A percentile compares a stretch with the other conserved stretches of the same genome.
phyloP scores from a whole-genome alignment of 2,113 vertebrate genomes.

The Limanda limanda region DNA sequence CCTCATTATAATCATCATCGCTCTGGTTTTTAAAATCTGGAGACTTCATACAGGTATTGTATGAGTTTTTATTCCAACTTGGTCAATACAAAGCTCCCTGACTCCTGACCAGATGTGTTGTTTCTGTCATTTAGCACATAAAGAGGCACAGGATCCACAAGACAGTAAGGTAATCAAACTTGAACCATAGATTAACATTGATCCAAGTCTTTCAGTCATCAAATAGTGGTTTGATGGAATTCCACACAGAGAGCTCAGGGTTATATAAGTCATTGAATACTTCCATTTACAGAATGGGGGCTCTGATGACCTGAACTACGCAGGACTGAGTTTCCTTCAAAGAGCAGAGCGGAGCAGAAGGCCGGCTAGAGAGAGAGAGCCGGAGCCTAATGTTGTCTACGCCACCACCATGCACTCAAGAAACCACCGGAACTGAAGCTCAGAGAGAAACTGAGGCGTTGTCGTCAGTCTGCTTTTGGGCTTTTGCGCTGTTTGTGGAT shows the following conservation, averaged over 20 bases:
- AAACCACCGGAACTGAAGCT: neutral
- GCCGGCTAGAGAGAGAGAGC: neutral
- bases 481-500: no score
- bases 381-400: neutral
- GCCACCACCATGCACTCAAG: constrained; percentile 6
- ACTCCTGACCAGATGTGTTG: neutral
- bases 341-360: neutral
- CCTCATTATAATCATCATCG: constrained; percentile 14
- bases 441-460: no score
- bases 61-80: neutral
- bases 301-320: constrained; percentile 13
- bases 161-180: neutral
- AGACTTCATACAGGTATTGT: neutral
- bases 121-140: neutral
- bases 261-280: neutral
- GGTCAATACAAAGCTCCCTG: neutral
- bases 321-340: neutral
- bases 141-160: neutral
- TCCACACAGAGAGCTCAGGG: no score
- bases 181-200: neutral
- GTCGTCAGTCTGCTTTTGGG: no score
- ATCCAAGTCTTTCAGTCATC: neutral
- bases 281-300: neutral
- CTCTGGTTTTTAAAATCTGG: neutral
- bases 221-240: no score